phyloP scores from a whole-genome alignment of 2,113 vertebrate genomes.

The Alouatta palliata region DNA sequence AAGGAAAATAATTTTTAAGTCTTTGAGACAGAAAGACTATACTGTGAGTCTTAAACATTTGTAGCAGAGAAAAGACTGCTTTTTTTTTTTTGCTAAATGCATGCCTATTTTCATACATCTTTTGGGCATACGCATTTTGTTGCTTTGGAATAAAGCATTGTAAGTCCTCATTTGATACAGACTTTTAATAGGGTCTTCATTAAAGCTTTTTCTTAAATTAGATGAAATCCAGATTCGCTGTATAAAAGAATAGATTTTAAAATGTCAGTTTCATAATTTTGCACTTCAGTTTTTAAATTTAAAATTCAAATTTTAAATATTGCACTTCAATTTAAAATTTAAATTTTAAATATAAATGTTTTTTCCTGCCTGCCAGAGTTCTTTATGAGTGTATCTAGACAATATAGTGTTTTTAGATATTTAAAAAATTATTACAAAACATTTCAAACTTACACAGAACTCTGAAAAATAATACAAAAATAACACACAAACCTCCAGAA shows the following conservation, averaged over 20 bases:
- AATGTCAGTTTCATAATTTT: not conserved
- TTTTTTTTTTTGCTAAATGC: not conserved
- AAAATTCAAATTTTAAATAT: not conserved
- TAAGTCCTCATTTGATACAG: constrained; percentile 1
- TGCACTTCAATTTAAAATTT: constrained; percentile 20
- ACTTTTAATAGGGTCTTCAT: constrained; percentile 39
- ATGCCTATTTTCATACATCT: constrained; percentile 6
- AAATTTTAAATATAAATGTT: not conserved
- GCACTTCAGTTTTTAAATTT: constrained; percentile 39
- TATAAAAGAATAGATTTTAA: constrained; percentile 17
- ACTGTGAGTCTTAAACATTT: constrained; percentile 1
- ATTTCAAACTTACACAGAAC: not conserved
- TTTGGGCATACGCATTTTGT: constrained; percentile 24
- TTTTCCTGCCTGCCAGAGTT: not conserved
- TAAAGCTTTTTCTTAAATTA: constrained; percentile 11
- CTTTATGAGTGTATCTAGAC: not conserved
- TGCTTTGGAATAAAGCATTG: constrained; percentile 49
- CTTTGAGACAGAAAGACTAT: not conserved
- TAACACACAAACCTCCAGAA: not conserved
- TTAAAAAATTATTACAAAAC: constrained; percentile 9
- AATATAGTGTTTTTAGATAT: not conserved
- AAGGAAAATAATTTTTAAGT: constrained; percentile 41
- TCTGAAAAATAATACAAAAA: not conserved
- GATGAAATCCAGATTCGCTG: not conserved
- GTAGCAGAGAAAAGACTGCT: not conserved